These are phyloP conservation scores for Haliaeetus leucogaster DNA, from an alignment of 2,113 vertebrate genomes.

Conservation along the genomic window DNA sequence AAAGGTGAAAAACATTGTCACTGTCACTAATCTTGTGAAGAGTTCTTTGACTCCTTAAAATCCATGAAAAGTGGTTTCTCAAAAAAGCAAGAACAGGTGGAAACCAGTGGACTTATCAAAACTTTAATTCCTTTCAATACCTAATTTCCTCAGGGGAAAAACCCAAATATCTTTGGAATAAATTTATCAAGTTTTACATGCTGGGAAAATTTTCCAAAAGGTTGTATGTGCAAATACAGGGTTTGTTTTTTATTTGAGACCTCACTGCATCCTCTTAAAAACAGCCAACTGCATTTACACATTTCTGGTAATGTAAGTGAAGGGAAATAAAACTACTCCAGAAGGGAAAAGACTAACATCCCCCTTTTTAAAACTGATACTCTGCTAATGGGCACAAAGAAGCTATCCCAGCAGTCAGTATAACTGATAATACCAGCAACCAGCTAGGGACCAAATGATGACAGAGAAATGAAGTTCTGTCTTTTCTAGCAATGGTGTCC, in stretches of 20 bases:
- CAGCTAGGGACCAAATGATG: background rate
- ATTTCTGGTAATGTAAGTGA: background rate
- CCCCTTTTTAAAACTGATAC: background rate
- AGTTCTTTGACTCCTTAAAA: background rate
- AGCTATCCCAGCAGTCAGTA: background rate
- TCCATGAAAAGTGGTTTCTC: background rate
- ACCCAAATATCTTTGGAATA: background rate
- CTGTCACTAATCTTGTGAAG: background rate
- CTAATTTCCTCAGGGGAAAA: background rate
- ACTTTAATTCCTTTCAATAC: background rate
- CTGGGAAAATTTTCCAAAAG: background rate
- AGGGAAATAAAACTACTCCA: background rate
- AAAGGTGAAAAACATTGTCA: background rate
- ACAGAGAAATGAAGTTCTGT: background rate
- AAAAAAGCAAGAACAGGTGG: background rate
- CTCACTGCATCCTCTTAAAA: background rate
- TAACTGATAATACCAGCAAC: background rate
- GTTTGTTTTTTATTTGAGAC: background rate
- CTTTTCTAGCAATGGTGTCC: background rate
- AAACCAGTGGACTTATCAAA: background rate
- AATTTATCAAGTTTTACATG: background rate
- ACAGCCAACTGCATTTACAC: background rate
- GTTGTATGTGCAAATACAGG: background rate
- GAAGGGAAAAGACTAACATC: background rate
- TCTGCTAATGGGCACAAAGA: background rate